These are phyloP conservation scores for Meloidogyne floridensis DNA, from an alignment of 1,140 invertebrate species.

Conservation along the genomic window DNA sequence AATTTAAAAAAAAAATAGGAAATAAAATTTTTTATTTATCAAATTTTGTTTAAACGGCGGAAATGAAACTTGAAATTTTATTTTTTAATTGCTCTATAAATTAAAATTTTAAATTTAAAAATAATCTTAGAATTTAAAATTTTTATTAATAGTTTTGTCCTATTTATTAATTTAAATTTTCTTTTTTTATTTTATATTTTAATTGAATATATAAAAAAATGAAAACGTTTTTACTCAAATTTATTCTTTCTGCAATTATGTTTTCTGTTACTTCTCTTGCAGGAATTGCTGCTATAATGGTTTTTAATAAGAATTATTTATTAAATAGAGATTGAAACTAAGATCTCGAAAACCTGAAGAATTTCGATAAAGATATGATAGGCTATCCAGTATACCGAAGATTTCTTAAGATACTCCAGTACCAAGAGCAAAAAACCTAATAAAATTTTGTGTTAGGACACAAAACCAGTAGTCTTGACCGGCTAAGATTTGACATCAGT, in stretches of 20 bases:
- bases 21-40: no score
- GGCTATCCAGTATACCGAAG: background rate
- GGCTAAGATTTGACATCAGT: background rate
- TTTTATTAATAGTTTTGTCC: background rate
- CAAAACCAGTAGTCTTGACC: background rate
- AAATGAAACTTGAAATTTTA: no score
- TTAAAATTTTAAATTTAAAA: no score
- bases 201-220: constrained; percentile 22
- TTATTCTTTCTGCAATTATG: constrained; percentile 52
- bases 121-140: no score
- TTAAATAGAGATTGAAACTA: no score
- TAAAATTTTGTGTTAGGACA: no score
- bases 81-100: no score
- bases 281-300: constrained; percentile 56
- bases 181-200: background rate
- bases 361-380: background rate
- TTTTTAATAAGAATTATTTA: constrained; percentile 4
- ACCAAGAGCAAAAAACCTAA: no score
- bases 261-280: constrained; percentile 56
- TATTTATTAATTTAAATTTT: background rate
- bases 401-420: no score
- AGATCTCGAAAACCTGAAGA: no score
- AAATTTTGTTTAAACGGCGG: no score
- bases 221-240: constrained; percentile 48
- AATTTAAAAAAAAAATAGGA: no score